Evolutionary conservation across 2,113 vertebrate species (phyloP).

Genomic region (Lontra canadensis): DNA sequence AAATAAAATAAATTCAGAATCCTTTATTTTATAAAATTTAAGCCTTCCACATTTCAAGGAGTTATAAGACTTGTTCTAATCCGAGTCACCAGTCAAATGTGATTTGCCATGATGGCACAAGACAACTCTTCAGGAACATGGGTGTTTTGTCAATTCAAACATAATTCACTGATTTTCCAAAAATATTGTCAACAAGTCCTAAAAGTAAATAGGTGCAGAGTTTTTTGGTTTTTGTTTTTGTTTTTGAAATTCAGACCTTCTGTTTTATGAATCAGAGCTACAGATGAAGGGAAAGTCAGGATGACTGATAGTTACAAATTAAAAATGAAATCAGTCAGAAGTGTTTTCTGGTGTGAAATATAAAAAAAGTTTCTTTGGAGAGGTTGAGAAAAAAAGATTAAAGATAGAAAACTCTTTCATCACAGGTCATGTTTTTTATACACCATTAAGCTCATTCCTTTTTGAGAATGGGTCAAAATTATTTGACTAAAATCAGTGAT

Average conservation of each 20-base stretch:
- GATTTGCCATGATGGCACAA: neutral
- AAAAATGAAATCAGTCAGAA: neutral
- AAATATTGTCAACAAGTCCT: neutral
- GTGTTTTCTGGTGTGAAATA: neutral
- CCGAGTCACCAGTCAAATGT: neutral
- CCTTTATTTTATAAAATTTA: neutral
- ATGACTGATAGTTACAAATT: neutral
- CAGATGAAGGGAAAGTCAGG: neutral
- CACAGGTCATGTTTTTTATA: neutral
- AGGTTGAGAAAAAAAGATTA: neutral
- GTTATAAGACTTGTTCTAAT: neutral
- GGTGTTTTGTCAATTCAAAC: neutral
- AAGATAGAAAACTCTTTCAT: neutral
- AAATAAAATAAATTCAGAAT: neutral
- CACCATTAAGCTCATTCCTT: neutral
- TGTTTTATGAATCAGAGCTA: neutral
- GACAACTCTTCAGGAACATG: neutral
- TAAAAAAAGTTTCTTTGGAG: neutral
- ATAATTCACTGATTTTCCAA: neutral
- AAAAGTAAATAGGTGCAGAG: neutral
- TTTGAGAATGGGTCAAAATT: constrained; percentile 19
- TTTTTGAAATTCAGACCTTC: neutral
- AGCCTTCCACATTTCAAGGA: neutral
- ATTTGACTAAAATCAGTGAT: neutral
- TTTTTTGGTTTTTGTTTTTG: neutral